These are phyloP conservation scores for Brachypteracias leptosomus DNA, from an alignment of 2,113 vertebrate species.

Conservation along the genomic window DNA sequence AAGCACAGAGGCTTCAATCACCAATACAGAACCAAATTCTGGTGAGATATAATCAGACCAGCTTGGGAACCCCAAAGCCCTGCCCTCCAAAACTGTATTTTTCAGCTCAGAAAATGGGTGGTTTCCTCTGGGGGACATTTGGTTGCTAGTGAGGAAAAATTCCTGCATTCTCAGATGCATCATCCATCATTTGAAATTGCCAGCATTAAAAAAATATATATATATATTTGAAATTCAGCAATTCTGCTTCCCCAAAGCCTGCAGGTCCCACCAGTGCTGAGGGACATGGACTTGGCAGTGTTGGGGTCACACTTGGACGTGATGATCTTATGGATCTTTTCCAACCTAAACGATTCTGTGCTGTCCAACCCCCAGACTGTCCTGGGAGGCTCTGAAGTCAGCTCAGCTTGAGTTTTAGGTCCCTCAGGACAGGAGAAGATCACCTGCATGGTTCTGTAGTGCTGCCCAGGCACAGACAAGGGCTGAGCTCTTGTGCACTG, in stretches of 20 bases:
- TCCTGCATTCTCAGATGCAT: not conserved
- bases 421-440: not conserved
- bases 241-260: not conserved
- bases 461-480: accelerated
- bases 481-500: not conserved
- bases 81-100: not conserved
- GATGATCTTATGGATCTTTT: not conserved
- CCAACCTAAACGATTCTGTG: not conserved
- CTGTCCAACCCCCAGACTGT: not conserved
- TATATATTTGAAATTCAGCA: not conserved
- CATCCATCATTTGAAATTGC: not conserved
- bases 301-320: not conserved
- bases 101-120: not conserved
- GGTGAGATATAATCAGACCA: not conserved
- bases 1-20: not conserved
- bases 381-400: not conserved
- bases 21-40: not conserved
- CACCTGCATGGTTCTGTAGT: not conserved
- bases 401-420: not conserved
- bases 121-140: accelerated
- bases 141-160: not conserved
- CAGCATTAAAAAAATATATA: not conserved
- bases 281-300: not conserved
- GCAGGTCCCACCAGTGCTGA: not conserved
- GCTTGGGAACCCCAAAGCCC: not conserved